Base-by-base conservation (phyloP, 2,888 invertebrate species). In the Blastobasis adustella region DNA sequence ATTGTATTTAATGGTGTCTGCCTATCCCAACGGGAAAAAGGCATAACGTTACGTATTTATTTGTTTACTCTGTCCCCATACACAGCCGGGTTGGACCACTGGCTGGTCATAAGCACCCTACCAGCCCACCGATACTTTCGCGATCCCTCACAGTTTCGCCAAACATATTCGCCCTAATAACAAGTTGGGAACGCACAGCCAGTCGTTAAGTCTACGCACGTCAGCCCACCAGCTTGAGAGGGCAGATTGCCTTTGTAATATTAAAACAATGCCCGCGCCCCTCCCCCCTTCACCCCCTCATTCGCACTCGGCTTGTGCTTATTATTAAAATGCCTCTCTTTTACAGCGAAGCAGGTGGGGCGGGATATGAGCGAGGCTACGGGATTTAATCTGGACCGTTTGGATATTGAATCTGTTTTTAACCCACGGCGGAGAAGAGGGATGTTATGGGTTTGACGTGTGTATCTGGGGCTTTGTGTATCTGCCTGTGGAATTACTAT, bases 161-260 rank as follows among this genome's bases (percentile, higher is more conserved):
- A 39, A 40, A 47, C 10, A 36, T 43, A 37, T 36, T 38, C 10
- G 49, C 23, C 6, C 10, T 46, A 46, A 46, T 51, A 48, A 46
- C 2, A 49, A 43, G 10, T 45, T 53, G 36, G 47, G n/a, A 42
- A 41, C 47, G 46, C 10, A 47, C 43, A 6, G 37, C 23, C 9
- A 10, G 46, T 46, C 49, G 54, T 54, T 54, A 54, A 53, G 54
- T 51, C 49, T 36, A 49, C 54, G 50, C 54, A 55, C 54, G 52
- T 55, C 52, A 55, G 46, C 37, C 51, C 38, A 42, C 43, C 42
- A 42, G 47, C 47, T 48, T 51, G 49, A 45, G 50, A 46, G 52
- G 55, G 54, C 49, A 55, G 57, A 60, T 60, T 58, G 57, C 58
- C 58, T 57, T 50, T 58, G 57, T 54, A 60, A 62, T 60, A 60